A percentile compares a stretch with the other conserved stretches of the same genome.
Evolutionary conservation across 2,888 invertebrate genomes (phyloP).

Genomic region (Cryptus armator): DNA sequence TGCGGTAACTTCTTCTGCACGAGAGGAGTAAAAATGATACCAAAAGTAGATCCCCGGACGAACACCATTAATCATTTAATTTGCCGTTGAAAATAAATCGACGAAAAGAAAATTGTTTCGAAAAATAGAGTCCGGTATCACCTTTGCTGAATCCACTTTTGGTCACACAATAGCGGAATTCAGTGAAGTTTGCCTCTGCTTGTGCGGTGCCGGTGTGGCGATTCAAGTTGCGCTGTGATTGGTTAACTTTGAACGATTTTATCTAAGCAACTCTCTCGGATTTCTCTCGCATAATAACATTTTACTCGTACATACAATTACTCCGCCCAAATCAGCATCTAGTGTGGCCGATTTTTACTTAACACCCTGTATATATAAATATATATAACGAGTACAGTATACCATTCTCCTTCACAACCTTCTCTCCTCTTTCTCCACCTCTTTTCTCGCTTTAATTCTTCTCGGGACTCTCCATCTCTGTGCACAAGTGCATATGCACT

Average conservation of each 20-base stretch:
- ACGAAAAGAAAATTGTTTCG: not conserved
- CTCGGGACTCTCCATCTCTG: constrained; percentile 36
- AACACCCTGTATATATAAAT: constrained; percentile 10
- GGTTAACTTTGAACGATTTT: not conserved
- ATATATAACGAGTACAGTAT: constrained; percentile 9
- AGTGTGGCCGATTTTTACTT: no score
- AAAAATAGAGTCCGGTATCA: not conserved
- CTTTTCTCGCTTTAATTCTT: constrained; percentile 52
- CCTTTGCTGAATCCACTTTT: not conserved
- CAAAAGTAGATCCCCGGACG: not conserved
- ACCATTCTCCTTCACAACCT: constrained; percentile 25
- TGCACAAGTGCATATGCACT: constrained; percentile 21
- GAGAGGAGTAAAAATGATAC: not conserved
- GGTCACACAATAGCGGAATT: not conserved
- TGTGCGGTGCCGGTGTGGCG: not conserved
- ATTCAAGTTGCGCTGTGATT: not conserved
- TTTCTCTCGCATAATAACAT: not conserved
- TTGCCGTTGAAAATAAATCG: no score
- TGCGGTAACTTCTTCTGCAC: not conserved
- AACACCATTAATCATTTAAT: no score
- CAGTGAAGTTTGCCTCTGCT: not conserved
- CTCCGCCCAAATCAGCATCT: no score
- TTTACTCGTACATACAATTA: not conserved
- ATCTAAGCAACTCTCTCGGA: not conserved
- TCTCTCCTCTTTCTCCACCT: constrained; percentile 12